phyloP scores from a whole-genome alignment of 2,888 invertebrate species.

The Crossocerus cetratus region DNA sequence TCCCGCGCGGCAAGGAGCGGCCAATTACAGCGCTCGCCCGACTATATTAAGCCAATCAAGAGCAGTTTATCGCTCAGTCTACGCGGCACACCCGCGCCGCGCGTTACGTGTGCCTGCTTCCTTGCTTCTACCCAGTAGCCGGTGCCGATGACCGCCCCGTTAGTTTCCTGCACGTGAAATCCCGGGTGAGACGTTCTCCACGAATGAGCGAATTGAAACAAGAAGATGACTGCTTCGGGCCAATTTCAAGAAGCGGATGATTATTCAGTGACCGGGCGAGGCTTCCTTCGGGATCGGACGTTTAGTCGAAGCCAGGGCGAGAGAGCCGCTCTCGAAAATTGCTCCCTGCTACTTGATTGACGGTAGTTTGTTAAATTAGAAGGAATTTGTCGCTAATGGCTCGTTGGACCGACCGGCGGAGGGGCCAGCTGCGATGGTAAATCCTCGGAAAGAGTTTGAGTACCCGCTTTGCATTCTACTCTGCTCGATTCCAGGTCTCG shows the following conservation, averaged over 20 bases:
- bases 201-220: too few species aligned
- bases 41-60: conserved; percentile 84
- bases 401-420: conserved; percentile 4
- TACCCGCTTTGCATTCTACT: conserved; percentile 9
- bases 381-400: conserved; percentile 14
- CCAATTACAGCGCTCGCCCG: conserved; percentile 80
- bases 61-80: conserved; percentile 81
- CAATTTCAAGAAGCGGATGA: not conserved
- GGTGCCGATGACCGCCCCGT: not conserved
- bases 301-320: too few species aligned
- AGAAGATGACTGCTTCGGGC: not conserved
- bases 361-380: conserved; percentile 24
- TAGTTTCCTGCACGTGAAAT: not conserved
- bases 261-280: conserved; percentile 8
- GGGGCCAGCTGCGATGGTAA: not conserved
- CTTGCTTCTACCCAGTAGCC: conserved; percentile 4
- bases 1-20: conserved; percentile 79
- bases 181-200: not conserved
- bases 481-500: not conserved
- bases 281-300: not conserved
- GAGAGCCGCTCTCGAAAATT: conserved; percentile 17
- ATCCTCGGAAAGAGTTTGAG: conserved; percentile 16
- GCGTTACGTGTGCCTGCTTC: conserved; percentile 54
- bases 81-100: conserved; percentile 77
- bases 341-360: not conserved